These are phyloP conservation scores for Prochilodus magdalenae DNA, from an alignment of 2,113 vertebrate species.

Conservation along the genomic window DNA sequence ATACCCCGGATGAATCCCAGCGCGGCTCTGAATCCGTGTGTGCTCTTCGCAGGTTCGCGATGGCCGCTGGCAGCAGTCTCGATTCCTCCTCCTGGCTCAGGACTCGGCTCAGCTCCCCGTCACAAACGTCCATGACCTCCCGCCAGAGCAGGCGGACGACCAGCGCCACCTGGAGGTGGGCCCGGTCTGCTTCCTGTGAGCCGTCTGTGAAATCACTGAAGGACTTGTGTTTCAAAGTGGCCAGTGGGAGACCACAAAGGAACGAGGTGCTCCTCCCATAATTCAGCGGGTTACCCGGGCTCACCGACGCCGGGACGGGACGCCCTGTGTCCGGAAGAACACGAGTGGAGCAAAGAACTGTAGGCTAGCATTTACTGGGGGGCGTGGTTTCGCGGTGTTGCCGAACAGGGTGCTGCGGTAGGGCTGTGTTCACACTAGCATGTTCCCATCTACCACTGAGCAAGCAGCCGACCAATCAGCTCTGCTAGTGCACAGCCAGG, in stretches of 20 bases:
- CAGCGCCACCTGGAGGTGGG: conserved; percentile 86
- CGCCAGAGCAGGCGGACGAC: conserved; percentile 71
- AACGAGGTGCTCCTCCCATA: background rate
- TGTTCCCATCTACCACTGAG: background rate
- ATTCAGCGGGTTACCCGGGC: background rate
- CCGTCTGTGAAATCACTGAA: conserved; percentile 46
- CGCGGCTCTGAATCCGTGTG: no score
- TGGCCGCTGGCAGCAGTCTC: conserved; percentile 90
- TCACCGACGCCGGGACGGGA: background rate
- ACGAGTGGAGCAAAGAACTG: background rate
- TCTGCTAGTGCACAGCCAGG: no score
- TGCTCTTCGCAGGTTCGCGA: conserved; percentile 97
- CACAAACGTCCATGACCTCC: conserved; percentile 79
- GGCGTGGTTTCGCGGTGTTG: background rate
- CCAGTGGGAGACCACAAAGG: conserved; percentile 51
- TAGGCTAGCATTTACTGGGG: background rate
- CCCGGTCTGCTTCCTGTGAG: conserved; percentile 92
- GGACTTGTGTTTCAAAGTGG: conserved; percentile 38
- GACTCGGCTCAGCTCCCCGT: conserved; percentile 90
- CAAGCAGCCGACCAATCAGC: no score
- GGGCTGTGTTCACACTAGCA: conserved; percentile 4
- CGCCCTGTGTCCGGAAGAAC: background rate
- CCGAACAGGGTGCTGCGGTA: background rate
- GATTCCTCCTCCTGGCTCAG: conserved; percentile 90
- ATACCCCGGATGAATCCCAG: no score